A percentile compares a stretch with the other conserved stretches of the same genome.
These are phyloP conservation scores for Scomber japonicus DNA, from an alignment of 2,113 vertebrate genomes.

Conservation along the genomic window DNA sequence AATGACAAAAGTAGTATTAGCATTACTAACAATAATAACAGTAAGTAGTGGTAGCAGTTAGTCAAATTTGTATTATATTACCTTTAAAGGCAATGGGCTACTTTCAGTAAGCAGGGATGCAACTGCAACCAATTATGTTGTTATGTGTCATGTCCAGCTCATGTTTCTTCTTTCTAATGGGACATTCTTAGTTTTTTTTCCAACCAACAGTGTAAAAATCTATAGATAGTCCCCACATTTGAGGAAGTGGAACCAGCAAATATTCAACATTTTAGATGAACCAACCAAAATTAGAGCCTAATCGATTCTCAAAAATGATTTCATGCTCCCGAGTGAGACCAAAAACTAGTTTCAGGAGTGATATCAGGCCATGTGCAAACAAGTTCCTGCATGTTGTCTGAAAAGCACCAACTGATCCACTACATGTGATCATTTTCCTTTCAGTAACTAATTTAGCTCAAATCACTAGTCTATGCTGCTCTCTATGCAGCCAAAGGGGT, in stretches of 20 bases:
- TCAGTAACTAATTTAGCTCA: neutral
- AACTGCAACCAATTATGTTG: too few relatives aligned
- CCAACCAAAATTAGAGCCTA: too few relatives aligned
- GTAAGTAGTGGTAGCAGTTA: neutral
- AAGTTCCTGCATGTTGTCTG: constrained; percentile 29
- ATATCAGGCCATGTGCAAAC: neutral
- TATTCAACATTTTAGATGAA: neutral
- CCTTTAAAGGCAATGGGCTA: too few relatives aligned
- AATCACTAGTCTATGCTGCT: neutral
- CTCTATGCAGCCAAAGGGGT: neutral
- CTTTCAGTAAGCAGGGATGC: too few relatives aligned
- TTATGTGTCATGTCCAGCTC: too few relatives aligned
- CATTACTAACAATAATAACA: too few relatives aligned
- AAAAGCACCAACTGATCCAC: constrained; percentile 21
- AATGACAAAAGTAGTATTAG: neutral
- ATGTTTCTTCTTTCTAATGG: too few relatives aligned
- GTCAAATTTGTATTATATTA: neutral
- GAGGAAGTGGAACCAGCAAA: neutral
- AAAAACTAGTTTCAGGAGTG: neutral
- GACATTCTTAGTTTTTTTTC: too few relatives aligned
- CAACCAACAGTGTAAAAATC: too few relatives aligned
- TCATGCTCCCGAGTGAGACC: too few relatives aligned
- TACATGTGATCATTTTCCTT: neutral
- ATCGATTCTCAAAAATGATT: too few relatives aligned
- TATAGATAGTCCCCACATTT: too few relatives aligned